Conservation (phyloP, 1,140 invertebrate species). For the Scaptomyza hsui region DNA sequence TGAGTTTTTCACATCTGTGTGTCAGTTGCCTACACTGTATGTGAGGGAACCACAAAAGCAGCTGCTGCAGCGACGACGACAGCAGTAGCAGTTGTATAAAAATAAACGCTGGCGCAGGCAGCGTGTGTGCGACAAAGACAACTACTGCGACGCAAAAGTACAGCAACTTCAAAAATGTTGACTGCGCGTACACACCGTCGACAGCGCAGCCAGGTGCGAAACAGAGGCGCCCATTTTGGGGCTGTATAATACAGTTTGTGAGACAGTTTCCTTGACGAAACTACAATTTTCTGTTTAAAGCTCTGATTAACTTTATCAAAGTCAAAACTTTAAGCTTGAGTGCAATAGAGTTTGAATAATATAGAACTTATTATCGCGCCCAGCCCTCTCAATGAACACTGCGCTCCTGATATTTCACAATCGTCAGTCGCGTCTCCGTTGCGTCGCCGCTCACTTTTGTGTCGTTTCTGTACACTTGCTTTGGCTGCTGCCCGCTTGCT, state of each 20-base stretch:
- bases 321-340: too few species aligned
- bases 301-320: too few species aligned
- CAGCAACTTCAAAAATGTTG: constrained; percentile 82
- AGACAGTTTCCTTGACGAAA: background rate
- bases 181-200: constrained; percentile 57
- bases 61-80: constrained; percentile 55
- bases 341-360: too few species aligned
- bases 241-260: too few species aligned
- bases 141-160: constrained; percentile 80
- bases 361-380: background rate
- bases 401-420: constrained; percentile 66
- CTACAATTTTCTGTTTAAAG: too few species aligned
- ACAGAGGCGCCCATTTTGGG: constrained; percentile 22
- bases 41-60: constrained; percentile 40
- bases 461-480: constrained; percentile 74
- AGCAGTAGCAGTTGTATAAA: constrained; percentile 70
- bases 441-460: constrained; percentile 74
- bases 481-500: constrained; percentile 50
- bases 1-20: constrained; percentile 29
- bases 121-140: constrained; percentile 68
- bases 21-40: constrained; percentile 13
- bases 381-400: background rate
- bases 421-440: constrained; percentile 64
- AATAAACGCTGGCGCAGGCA: constrained; percentile 72
- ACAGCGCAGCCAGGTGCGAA: constrained; percentile 51